These are phyloP conservation scores for Caradrina clavipalpis DNA, from an alignment of 2,888 invertebrate genomes.

Conservation along the genomic window DNA sequence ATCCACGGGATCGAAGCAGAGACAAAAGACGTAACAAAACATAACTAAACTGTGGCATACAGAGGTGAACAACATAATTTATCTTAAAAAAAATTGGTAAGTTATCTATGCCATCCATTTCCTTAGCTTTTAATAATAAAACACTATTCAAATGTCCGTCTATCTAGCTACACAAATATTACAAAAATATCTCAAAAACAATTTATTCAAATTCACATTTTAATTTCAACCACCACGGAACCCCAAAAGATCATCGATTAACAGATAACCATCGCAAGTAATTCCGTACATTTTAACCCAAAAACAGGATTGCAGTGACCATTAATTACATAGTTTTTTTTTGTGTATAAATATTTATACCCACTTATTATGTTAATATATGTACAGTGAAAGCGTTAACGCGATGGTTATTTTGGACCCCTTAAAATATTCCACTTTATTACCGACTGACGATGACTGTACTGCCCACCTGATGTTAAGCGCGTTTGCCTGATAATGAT, in stretches of 20 bases:
- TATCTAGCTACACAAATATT: not conserved
- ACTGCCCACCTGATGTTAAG: constrained; percentile 32
- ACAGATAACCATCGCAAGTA: constrained; percentile 73
- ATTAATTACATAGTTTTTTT: constrained; percentile 77
- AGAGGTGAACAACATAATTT: too few relatives aligned
- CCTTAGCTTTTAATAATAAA: too few relatives aligned
- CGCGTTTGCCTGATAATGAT: constrained; percentile 44
- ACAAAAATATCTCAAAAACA: not conserved
- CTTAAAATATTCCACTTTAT: constrained; percentile 52
- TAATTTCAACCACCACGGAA: constrained; percentile 69
- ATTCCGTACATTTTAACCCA: constrained; percentile 77
- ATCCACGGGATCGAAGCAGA: too few relatives aligned
- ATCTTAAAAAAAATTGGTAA: too few relatives aligned
- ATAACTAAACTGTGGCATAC: too few relatives aligned
- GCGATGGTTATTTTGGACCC: constrained; percentile 58
- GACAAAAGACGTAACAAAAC: too few relatives aligned
- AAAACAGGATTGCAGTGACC: constrained; percentile 75
- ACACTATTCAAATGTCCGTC: too few relatives aligned
- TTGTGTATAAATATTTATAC: constrained; percentile 72
- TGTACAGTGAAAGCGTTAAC: constrained; percentile 87
- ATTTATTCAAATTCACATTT: constrained; percentile 48
- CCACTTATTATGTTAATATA: constrained; percentile 80
- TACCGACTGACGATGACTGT: constrained; percentile 38
- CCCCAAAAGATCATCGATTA: constrained; percentile 74
- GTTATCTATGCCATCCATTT: too few relatives aligned